phyloP scores from a whole-genome alignment of 2,888 invertebrate genomes.

The Bellardia pandia region DNA sequence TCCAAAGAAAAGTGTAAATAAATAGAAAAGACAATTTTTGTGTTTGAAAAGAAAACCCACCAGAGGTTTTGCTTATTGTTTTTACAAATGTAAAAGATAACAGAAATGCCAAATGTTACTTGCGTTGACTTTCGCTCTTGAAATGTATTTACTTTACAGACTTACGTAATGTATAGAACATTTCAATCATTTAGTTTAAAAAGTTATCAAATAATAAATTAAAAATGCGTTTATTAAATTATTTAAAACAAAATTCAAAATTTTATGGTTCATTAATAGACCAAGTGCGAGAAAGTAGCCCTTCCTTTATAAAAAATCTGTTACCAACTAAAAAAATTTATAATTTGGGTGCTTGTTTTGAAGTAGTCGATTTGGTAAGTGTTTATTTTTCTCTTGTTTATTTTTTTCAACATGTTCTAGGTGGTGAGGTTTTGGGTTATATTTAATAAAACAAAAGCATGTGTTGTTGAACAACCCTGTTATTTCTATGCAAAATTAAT shows the following conservation, averaged over 20 bases:
- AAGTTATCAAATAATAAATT: not conserved
- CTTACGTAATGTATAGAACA: conserved; percentile 43
- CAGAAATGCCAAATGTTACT: conserved; percentile 28
- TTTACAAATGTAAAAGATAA: conserved; percentile 36
- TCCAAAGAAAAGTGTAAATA: conserved; percentile 44
- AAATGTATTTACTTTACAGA: conserved; percentile 43
- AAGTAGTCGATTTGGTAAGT: conserved; percentile 75
- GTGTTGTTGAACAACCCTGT: conserved; percentile 41
- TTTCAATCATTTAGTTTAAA: conserved; percentile 15
- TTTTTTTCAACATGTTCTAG: not conserved
- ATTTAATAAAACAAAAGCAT: conserved; percentile 24
- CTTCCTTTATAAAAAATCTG: conserved; percentile 46
- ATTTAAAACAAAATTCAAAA: conserved; percentile 57
- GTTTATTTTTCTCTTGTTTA: not conserved
- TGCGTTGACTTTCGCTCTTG: conserved; percentile 13
- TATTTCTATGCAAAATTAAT: no score
- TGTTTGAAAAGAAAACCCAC: not conserved
- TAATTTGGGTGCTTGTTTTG: conserved; percentile 76
- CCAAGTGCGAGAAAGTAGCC: conserved; percentile 57
- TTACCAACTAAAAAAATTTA: conserved; percentile 75
- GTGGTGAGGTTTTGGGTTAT: not conserved
- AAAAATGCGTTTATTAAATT: conserved; percentile 61
- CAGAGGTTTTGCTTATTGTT: not conserved
- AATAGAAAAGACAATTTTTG: conserved; percentile 43
- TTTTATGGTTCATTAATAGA: conserved; percentile 51